phyloP scores from a whole-genome alignment of 1,140 invertebrate species.

The Bombus terrestris region DNA sequence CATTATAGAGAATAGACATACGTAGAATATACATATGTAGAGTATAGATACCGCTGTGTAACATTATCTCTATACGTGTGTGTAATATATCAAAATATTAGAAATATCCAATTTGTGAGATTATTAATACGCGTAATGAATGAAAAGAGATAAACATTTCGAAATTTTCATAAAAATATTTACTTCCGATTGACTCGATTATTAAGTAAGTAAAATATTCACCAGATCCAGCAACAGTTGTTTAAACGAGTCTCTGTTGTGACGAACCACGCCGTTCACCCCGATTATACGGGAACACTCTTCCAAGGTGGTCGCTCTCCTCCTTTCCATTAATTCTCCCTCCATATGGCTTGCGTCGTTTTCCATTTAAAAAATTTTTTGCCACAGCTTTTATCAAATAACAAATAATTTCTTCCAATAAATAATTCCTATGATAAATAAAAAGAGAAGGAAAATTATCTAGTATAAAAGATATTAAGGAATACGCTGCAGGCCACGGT shows the following conservation, averaged over 20 bases:
- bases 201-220: constrained; percentile 59
- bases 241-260: constrained; percentile 85
- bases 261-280: constrained; percentile 82
- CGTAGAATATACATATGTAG: too few relatives aligned
- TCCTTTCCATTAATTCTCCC: constrained; percentile 85
- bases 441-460: too few relatives aligned
- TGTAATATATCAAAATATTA: background rate
- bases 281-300: constrained; percentile 86
- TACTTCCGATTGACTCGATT: background rate
- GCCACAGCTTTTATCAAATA: background rate
- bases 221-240: constrained; percentile 87
- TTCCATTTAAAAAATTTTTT: constrained; percentile 31
- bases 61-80: background rate
- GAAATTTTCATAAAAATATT: background rate
- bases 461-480: background rate
- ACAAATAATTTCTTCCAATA: background rate
- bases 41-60: background rate
- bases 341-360: constrained; percentile 85
- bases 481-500: too few relatives aligned
- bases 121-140: too few relatives aligned
- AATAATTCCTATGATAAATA: background rate
- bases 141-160: too few relatives aligned
- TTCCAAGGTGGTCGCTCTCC: constrained; percentile 83
- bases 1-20: too few relatives aligned
- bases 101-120: background rate